Evolutionary conservation across 2,797 vertebrate species (phyloP).

Genomic region (Martes flavigula): DNA sequence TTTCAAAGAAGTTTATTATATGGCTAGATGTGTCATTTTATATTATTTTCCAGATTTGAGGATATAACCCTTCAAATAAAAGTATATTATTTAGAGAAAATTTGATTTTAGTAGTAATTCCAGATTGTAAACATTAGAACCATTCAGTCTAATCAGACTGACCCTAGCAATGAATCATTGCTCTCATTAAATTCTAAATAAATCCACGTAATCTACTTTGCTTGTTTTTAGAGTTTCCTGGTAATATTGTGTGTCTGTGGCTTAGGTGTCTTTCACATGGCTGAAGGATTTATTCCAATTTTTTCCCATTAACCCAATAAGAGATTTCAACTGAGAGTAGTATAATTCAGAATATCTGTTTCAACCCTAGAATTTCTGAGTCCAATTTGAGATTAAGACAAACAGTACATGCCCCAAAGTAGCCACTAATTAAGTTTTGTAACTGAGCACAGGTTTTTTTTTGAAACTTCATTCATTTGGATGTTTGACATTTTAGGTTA

Average conservation of each 20-base stretch:
- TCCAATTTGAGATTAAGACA: conserved; percentile 17
- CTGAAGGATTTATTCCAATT: conserved; percentile 15
- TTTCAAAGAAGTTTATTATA: background rate
- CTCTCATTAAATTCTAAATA: conserved; percentile 39
- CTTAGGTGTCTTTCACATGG: conserved; percentile 11
- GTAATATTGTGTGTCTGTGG: conserved; percentile 14
- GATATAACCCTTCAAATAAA: background rate
- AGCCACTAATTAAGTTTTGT: background rate
- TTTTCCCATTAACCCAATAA: background rate
- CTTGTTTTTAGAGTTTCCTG: conserved; percentile 44
- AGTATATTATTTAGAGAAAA: conserved; percentile 1
- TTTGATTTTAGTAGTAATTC: background rate
- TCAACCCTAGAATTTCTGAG: conserved; percentile 4
- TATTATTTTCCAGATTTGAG: background rate
- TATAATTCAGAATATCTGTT: background rate
- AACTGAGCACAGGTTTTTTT: background rate
- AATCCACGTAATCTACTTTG: background rate
- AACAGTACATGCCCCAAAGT: background rate
- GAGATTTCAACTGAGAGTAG: background rate
- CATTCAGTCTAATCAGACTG: background rate
- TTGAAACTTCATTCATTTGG: background rate
- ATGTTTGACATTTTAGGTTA: background rate
- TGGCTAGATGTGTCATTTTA: background rate
- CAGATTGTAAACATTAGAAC: conserved; percentile 32
- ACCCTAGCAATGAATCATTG: background rate